Conservation (phyloP, 2,113 vertebrate species). For the Rhinichthys klamathensis region DNA sequence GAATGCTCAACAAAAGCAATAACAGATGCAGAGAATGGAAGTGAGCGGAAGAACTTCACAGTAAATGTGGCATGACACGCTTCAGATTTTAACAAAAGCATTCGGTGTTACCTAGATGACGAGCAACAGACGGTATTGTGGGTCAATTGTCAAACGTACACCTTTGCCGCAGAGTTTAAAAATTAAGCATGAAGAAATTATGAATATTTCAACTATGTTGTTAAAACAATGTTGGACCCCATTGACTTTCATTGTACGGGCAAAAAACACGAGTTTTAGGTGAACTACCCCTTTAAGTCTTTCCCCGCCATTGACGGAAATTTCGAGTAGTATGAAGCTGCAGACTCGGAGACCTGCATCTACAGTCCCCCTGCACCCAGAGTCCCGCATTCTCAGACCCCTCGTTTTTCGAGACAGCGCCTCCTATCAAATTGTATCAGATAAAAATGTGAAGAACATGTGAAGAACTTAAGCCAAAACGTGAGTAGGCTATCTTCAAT, state of each 20-base stretch:
- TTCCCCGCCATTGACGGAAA: too few relatives aligned
- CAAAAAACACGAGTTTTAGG: neutral
- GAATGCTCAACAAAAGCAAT: constrained; percentile 22
- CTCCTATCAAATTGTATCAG: too few relatives aligned
- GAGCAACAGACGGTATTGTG: constrained; percentile 1
- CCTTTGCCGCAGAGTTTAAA: neutral
- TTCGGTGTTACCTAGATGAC: neutral
- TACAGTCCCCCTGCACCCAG: too few relatives aligned
- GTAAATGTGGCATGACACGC: constrained; percentile 10
- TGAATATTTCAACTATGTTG: neutral
- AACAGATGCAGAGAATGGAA: constrained; percentile 29
- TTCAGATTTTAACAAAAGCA: constrained; percentile 12
- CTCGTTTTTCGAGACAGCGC: too few relatives aligned
- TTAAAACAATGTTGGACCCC: neutral
- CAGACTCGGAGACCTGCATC: too few relatives aligned
- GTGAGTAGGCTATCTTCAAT: too few relatives aligned
- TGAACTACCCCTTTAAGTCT: neutral
- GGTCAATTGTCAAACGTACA: neutral
- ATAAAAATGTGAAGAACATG: too few relatives aligned
- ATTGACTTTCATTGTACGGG: neutral
- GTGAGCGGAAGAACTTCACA: constrained; percentile 18
- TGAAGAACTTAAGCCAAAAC: too few relatives aligned
- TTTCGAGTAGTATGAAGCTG: too few relatives aligned
- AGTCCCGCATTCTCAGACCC: too few relatives aligned
- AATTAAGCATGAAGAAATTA: neutral